Conservation (phyloP, 2,797 vertebrate species). For the Danionella dracula region DNA sequence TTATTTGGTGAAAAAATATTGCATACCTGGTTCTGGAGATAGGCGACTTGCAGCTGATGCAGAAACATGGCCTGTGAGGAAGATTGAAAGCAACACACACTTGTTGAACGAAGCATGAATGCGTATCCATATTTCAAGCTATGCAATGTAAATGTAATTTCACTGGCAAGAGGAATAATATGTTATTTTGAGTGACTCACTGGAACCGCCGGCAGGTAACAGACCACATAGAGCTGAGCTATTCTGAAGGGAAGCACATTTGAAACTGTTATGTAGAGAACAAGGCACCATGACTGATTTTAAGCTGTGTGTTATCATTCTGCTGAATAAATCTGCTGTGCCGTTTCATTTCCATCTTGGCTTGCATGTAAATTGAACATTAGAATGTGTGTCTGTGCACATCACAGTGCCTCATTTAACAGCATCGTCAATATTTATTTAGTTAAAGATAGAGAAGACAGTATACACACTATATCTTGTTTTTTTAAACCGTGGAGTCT, state of each 20-base stretch:
- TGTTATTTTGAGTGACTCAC: constrained; percentile 64
- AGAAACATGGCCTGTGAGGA: constrained; percentile 74
- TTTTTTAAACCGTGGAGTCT: not conserved
- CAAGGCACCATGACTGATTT: not conserved
- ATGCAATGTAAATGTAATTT: not conserved
- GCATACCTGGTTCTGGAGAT: constrained; percentile 83
- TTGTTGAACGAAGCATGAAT: not conserved
- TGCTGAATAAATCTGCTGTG: not conserved
- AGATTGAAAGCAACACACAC: not conserved
- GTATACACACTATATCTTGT: not conserved
- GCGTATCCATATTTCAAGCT: not conserved
- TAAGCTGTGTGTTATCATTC: not conserved
- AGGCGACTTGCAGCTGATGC: constrained; percentile 75
- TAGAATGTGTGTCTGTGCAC: not conserved
- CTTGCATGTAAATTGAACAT: constrained; percentile 11
- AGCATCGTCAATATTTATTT: constrained; percentile 4
- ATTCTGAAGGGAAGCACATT: constrained; percentile 66
- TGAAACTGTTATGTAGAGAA: not conserved
- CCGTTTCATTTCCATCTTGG: constrained; percentile 17
- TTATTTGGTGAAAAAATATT: not conserved
- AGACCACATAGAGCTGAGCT: constrained; percentile 82
- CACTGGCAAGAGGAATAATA: not conserved
- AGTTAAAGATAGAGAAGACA: not conserved
- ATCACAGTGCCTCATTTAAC: constrained; percentile 24
- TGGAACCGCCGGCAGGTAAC: constrained; percentile 83